A percentile compares a stretch with the other conserved stretches of the same genome.
Conservation (phyloP, 2,797 vertebrate genomes). For the Centropyge bicolor region DNA sequence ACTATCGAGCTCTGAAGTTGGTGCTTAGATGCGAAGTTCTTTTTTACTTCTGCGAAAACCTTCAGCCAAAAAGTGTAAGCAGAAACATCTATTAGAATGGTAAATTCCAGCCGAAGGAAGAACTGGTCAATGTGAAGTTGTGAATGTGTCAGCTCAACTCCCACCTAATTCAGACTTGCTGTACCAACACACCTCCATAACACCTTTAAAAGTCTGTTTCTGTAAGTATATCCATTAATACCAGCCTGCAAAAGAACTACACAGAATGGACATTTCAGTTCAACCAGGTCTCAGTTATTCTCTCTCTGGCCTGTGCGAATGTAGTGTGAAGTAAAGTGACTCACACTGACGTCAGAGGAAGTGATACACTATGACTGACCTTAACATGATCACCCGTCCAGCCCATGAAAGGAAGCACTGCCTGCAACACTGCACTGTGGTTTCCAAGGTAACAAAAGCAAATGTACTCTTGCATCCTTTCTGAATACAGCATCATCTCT, state of each 20-base stretch:
- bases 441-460: conserved; percentile 67
- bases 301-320: conserved; percentile 14
- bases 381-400: conserved; percentile 40
- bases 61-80: neutral
- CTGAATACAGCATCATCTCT: conserved; percentile 27
- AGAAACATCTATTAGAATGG: neutral
- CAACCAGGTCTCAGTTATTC: neutral
- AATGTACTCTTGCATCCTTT: conserved; percentile 21
- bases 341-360: conserved; percentile 58
- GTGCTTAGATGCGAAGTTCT: no score
- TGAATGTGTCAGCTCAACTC: neutral
- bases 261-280: conserved; percentile 2
- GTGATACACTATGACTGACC: conserved; percentile 38
- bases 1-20: neutral
- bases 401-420: conserved; percentile 20
- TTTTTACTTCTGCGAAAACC: neutral
- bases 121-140: neutral
- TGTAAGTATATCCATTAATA: neutral
- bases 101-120: neutral
- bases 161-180: neutral
- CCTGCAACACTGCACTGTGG: conserved; percentile 24
- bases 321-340: conserved; percentile 44
- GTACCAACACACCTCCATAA: neutral
- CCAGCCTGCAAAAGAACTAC: neutral
- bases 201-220: neutral